phyloP scores from a whole-genome alignment of 1,140 invertebrate genomes.

The Aphis gossypii region DNA sequence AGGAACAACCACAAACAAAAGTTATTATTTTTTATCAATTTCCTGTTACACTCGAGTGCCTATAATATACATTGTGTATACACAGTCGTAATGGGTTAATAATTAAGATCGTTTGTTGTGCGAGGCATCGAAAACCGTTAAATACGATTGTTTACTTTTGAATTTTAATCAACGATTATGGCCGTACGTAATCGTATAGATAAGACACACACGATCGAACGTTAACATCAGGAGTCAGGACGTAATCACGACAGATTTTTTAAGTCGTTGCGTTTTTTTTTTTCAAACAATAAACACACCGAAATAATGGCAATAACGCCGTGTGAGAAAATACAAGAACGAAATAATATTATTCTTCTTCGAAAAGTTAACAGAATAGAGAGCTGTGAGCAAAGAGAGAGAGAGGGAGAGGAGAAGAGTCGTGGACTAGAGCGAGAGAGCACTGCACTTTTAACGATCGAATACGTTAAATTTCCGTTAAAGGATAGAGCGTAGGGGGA shows the following conservation, averaged over 20 bases:
- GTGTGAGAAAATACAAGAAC: no score
- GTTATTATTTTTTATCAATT: background rate
- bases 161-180: background rate
- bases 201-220: background rate
- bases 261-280: no score
- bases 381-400: no score
- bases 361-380: background rate
- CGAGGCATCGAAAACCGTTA: background rate
- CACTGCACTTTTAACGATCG: background rate
- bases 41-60: background rate
- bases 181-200: background rate
- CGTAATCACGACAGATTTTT: no score
- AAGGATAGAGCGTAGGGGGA: background rate
- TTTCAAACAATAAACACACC: background rate
- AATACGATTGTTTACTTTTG: background rate
- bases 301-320: background rate
- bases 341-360: background rate
- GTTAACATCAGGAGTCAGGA: background rate
- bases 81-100: background rate
- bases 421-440: no score
- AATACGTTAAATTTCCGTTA: slow-evolving; percentile 12
- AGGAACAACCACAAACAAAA: no score
- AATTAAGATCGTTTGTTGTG: background rate
- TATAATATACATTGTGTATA: background rate
- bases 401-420: background rate